Base-by-base conservation (phyloP, 1,140 invertebrate species). In the Neodiprion lecontei region DNA sequence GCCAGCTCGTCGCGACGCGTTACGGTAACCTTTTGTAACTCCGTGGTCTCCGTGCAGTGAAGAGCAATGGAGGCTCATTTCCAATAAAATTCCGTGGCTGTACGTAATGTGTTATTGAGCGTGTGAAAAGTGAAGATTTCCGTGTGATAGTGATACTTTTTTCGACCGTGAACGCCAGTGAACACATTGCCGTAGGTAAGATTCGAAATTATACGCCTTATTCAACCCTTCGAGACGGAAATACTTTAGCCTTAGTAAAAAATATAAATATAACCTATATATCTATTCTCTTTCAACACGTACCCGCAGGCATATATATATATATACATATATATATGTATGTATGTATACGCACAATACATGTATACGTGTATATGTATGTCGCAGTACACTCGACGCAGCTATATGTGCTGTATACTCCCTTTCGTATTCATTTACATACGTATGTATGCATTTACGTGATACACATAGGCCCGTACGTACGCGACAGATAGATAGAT, bases 21-120 rank as follows among this genome's bases (percentile, higher is more conserved):
- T 47, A 74, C 78, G 79, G 79, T 81, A 83, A 78, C 79, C 80
- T 81, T 79, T 79, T 78, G 71, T 80, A 84, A 86, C 83, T 85
- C 81, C 80, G 84, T 86, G 17, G 17, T 21, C 17, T 21, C 17
- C 17, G 17, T 21, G 17, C 17, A 21, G 17, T 21, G 85, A 82
- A 82, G 83, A 84, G 83, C 79, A 80, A 85, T 85, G 84, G 84
- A 84, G 85, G 80, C 82, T 84, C 81, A 81, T 83, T 84, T 84
- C 82, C 83, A 81, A 81, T 83, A 82, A 84, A 83, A 81, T 80
- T 83, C 76, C 79, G 77, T 81, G 81, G 75, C 80, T 73, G 78
- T 81, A 82, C 77, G 79, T 81, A 82, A 82, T 80, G 78, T 82
- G 80, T 83, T 82, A 83, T 82, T 84, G 79, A 84, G 79, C 78